Evolutionary conservation across 2,888 invertebrate species (phyloP).

Genomic region (Sipha maydis): DNA sequence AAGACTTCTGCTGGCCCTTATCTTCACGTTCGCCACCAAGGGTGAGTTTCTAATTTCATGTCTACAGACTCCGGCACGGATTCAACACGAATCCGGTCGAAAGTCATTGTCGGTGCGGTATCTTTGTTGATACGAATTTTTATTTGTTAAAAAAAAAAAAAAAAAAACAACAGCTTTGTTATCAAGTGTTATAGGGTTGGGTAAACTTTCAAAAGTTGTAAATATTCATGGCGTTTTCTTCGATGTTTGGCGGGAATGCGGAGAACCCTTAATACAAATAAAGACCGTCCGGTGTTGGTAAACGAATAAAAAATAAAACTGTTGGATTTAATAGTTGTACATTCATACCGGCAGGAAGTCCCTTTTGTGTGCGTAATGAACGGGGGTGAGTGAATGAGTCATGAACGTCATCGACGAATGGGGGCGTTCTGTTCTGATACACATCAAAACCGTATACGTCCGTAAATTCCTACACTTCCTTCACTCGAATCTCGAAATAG

Average conservation of each 20-base stretch:
- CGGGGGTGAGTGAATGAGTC: conserved; percentile 58
- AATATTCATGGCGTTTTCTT: neutral
- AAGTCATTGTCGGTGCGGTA: neutral
- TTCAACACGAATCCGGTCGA: neutral
- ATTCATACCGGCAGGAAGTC: conserved; percentile 34
- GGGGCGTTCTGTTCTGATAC: conserved; percentile 59
- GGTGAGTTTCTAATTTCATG: conserved; percentile 23
- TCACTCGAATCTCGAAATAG: conserved; percentile 10
- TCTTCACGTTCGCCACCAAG: conserved; percentile 16
- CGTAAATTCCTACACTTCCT: conserved; percentile 38
- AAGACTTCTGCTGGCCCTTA: conserved; percentile 44
- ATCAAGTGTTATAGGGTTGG: neutral
- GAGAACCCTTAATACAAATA: neutral
- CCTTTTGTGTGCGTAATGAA: conserved; percentile 36
- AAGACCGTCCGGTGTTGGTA: neutral
- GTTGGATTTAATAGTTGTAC: neutral
- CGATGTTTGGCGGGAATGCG: no score
- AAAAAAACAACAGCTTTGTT: neutral
- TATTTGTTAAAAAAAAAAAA: no score
- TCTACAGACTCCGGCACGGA: no score
- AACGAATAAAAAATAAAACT: neutral
- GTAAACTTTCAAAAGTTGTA: neutral
- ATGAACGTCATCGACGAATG: conserved; percentile 41
- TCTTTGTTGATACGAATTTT: no score
- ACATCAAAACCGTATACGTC: conserved; percentile 21